Base-by-base conservation (phyloP, 2,797 vertebrate genomes). In the Acipenser oxyrinchus region DNA sequence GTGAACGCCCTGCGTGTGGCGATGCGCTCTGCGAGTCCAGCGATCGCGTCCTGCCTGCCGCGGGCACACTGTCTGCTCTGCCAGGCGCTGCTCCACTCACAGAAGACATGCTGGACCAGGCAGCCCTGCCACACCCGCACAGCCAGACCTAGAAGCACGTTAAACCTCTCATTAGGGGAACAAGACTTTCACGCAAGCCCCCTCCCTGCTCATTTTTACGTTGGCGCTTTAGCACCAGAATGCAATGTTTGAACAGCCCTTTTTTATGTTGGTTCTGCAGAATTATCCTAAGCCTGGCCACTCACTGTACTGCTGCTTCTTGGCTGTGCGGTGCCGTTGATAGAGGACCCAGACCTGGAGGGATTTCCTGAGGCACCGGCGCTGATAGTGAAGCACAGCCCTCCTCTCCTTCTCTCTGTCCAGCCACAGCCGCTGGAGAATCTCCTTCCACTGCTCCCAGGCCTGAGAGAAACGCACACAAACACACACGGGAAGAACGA, bases 391-490 rank as follows among this genome's bases (percentile, higher is more conserved):
- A 64, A 64, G 76, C 6, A 76, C 58, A 57, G 93, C 93, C 49
- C 71, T 84, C 51, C 67, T 66, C 68, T 83, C 79, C 62, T 81
- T 85, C 70, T 76, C 68, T 69, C 78, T 91, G n/a, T 86, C 78
- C 60, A 48, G 71, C 76, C 77, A 78, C 50, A 62, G 73, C 11
- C 65, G 23, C 1, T 74, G 62, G 57, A 87, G 81, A 65, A 80
- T 75, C 6, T 84, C 78, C 74, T 65, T 90, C 95, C 94, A 97
- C 52, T 70, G 84, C 67, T 83, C 63, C 93, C 90, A 98, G 13
- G 82, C 84, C 96, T 99, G 73, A 48, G 4, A n/a, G 59, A 62
- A 23, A 66, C 64, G 48, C 61, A 53, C 7, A 13, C 10, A 11
- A 4, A 66, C 49, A 68, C 6, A 73, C 64, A 1, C 64, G 11